phyloP scores from a whole-genome alignment of 2,888 invertebrate genomes.

The Orthosia gothica region DNA sequence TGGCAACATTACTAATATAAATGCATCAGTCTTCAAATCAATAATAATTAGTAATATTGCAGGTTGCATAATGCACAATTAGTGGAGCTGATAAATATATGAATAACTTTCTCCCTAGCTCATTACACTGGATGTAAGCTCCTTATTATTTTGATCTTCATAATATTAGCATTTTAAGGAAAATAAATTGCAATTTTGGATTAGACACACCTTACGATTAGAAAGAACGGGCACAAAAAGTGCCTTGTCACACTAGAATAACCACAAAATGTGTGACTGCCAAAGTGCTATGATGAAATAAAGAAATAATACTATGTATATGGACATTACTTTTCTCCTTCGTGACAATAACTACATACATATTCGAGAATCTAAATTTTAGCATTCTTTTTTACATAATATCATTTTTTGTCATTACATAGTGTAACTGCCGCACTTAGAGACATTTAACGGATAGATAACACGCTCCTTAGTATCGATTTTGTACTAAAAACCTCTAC shows the following conservation, averaged over 20 bases:
- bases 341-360: conserved; percentile 57
- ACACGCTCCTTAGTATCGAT: too few relatives aligned
- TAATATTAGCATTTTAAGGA: conserved; percentile 53
- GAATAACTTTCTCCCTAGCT: conserved; percentile 68
- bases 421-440: too few relatives aligned
- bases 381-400: conserved; percentile 16
- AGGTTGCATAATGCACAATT: conserved; percentile 56
- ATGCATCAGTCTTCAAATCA: conserved; percentile 85
- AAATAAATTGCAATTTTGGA: conserved; percentile 65
- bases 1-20: conserved; percentile 71
- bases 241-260: conserved; percentile 66
- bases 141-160: conserved; percentile 46
- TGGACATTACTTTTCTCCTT: conserved; percentile 57
- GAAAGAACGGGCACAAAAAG: conserved; percentile 50
- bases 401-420: conserved; percentile 7
- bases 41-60: conserved; percentile 64
- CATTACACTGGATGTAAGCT: conserved; percentile 68
- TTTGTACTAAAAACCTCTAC: too few relatives aligned
- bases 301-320: conserved; percentile 68
- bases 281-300: conserved; percentile 63
- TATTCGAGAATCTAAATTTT: conserved; percentile 9
- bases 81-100: conserved; percentile 61
- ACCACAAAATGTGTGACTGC: conserved; percentile 63
- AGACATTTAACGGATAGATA: too few relatives aligned
- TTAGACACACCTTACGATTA: conserved; percentile 60